Evolutionary conservation across 2,888 invertebrate genomes (phyloP).

Genomic region (Idaea biselata): DNA sequence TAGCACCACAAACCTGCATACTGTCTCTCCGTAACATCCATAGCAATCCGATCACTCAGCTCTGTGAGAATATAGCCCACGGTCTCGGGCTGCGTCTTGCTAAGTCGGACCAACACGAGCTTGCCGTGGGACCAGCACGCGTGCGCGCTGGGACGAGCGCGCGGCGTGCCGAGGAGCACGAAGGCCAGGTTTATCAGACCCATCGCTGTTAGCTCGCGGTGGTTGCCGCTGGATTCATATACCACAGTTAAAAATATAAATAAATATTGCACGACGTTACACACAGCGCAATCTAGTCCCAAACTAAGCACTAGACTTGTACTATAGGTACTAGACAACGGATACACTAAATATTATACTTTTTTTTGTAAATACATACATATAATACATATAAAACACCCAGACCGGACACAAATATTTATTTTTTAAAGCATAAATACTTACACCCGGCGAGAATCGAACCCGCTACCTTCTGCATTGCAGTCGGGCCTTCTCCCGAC

Average conservation of each 20-base stretch:
- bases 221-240: constrained; percentile 56
- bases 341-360: too few relatives aligned
- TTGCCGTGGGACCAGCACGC: constrained; percentile 62
- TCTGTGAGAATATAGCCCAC: constrained; percentile 52
- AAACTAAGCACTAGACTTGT: too few relatives aligned
- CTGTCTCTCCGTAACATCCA: constrained; percentile 46
- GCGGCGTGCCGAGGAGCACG: constrained; percentile 47
- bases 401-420: too few relatives aligned
- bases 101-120: constrained; percentile 56
- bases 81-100: constrained; percentile 60
- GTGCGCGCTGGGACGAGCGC: constrained; percentile 39
- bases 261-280: background rate
- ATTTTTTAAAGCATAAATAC: too few relatives aligned
- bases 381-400: too few relatives aligned
- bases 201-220: constrained; percentile 59
- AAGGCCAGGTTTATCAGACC: constrained; percentile 68
- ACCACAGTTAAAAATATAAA: background rate
- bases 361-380: too few relatives aligned
- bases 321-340: too few relatives aligned
- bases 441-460: too few relatives aligned
- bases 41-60: constrained; percentile 54
- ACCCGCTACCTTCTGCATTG: too few relatives aligned
- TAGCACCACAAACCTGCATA: constrained; percentile 57
- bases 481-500: too few relatives aligned
- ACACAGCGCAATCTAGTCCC: too few relatives aligned